phyloP scores from a whole-genome alignment of 2,797 vertebrate species.

The Alfaro cultratus region DNA sequence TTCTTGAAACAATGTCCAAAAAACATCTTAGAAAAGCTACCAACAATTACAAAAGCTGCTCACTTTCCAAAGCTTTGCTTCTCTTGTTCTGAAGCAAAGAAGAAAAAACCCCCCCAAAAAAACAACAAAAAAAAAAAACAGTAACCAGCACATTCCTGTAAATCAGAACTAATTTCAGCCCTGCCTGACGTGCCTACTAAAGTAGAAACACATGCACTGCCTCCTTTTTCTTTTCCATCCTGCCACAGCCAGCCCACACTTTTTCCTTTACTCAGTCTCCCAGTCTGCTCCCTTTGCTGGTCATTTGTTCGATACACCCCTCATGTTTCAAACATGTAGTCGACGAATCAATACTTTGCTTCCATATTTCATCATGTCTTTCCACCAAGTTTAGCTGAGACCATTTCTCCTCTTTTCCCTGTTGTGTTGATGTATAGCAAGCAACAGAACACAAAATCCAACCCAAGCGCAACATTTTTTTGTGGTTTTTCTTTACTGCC shows the following conservation, averaged over 20 bases:
- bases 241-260: conserved; percentile 69
- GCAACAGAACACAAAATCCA: conserved; percentile 12
- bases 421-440: conserved; percentile 25
- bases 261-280: conserved; percentile 53
- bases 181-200: conserved; percentile 73
- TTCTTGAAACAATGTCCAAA: conserved; percentile 9
- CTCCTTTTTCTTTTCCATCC: conserved; percentile 69
- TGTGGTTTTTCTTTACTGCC: conserved; percentile 4
- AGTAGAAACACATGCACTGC: conserved; percentile 72
- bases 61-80: conserved; percentile 50
- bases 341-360: conserved; percentile 38
- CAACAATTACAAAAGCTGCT: conserved; percentile 21
- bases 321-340: conserved; percentile 31
- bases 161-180: conserved; percentile 78
- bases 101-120: background rate
- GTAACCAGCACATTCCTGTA: conserved; percentile 80
- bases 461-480: conserved; percentile 2
- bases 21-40: conserved; percentile 15
- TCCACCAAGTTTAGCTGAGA: conserved; percentile 18
- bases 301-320: conserved; percentile 26
- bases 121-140: conserved; percentile 17
- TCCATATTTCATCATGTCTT: conserved; percentile 30
- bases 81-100: conserved; percentile 48
- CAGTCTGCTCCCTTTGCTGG: conserved; percentile 40
- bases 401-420: background rate